phyloP scores from a whole-genome alignment of 2,888 invertebrate species.

The Heliconius cydno region DNA sequence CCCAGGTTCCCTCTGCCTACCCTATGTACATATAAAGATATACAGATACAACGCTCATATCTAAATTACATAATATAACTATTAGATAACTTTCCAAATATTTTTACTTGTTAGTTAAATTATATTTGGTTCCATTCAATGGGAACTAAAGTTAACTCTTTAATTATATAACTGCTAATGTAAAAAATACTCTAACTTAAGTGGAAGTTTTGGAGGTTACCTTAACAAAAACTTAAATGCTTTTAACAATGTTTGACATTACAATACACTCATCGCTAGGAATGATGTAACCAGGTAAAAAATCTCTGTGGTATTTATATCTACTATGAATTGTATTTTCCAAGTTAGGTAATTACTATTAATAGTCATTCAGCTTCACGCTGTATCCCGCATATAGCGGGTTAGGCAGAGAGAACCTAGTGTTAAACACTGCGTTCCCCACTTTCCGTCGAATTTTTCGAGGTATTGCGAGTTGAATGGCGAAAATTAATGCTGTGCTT shows the following conservation, averaged over 20 bases:
- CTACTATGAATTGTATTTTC: not conserved
- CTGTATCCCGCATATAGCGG: too few relatives aligned
- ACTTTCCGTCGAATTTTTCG: too few relatives aligned
- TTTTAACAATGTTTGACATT: conserved; percentile 28
- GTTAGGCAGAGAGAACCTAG: too few relatives aligned
- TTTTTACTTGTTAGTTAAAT: not conserved
- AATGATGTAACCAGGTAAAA: conserved; percentile 40
- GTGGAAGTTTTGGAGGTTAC: conserved; percentile 27
- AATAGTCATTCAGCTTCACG: not conserved
- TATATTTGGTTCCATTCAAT: conserved; percentile 1
- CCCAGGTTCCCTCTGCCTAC: too few relatives aligned
- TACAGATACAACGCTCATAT: not conserved
- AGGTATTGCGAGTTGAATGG: not conserved
- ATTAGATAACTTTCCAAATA: not conserved
- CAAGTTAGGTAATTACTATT: conserved; percentile 8
- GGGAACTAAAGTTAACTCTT: not conserved
- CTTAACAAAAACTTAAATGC: conserved; percentile 49
- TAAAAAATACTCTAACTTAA: not conserved
- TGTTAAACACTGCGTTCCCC: too few relatives aligned
- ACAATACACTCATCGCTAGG: conserved; percentile 19
- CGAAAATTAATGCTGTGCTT: not conserved
- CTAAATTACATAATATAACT: not conserved
- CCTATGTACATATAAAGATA: not conserved
- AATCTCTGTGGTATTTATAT: conserved; percentile 15
- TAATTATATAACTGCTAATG: conserved; percentile 8